A percentile compares a stretch with the other conserved stretches of the same genome.
Conservation (phyloP, 2,113 vertebrate genomes). For the Passer montanus region DNA sequence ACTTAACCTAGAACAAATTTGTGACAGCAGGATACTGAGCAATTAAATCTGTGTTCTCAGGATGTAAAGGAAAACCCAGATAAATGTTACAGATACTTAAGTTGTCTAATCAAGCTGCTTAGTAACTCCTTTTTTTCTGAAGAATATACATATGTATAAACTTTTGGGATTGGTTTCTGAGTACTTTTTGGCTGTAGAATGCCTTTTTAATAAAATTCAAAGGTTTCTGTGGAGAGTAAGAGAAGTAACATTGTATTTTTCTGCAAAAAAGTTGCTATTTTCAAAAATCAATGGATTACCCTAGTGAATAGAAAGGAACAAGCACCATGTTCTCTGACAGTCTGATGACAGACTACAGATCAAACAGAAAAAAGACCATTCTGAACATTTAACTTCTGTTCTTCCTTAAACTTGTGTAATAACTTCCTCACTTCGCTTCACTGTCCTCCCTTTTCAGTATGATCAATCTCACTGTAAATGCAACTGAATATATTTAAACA, state of each 20-base stretch:
- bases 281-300: background rate
- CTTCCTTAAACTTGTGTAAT: background rate
- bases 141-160: background rate
- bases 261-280: background rate
- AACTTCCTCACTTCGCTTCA: background rate
- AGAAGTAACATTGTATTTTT: background rate
- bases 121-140: background rate
- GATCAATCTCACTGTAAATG: background rate
- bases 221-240: background rate
- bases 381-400: background rate
- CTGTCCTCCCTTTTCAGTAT: background rate
- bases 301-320: background rate
- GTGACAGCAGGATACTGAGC: conserved; percentile 12
- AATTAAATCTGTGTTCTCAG: conserved; percentile 9
- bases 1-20: conserved; percentile 41
- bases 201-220: background rate
- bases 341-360: background rate
- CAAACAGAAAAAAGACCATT: background rate
- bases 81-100: background rate
- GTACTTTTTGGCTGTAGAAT: background rate
- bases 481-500: background rate
- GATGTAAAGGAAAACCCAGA: background rate
- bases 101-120: background rate
- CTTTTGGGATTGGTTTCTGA: background rate
- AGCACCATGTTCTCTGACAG: background rate